Base-by-base conservation (phyloP, 1,140 invertebrate species). In the Drosophila parabipectinata region DNA sequence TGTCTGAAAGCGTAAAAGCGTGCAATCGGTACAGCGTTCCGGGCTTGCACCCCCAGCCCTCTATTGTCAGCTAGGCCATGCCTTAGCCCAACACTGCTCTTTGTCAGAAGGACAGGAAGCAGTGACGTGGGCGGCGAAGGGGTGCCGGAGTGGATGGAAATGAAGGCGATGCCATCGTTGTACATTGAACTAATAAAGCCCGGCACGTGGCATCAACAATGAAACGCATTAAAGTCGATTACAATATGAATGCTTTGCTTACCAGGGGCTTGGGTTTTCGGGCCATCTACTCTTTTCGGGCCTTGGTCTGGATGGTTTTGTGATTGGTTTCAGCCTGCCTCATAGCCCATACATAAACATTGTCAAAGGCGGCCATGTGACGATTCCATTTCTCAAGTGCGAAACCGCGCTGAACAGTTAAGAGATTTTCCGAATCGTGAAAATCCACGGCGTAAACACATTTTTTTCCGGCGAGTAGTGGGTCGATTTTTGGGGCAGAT, bases 171-270 rank as follows among this genome's bases (percentile, higher is more conserved):
- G 82, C 73, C 77, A 74, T 71, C 75, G 89, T 77, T 87, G 76
- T 90, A 90, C 82, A 85, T 85, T 85, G 83, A 91, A 91, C 90
- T 91, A 91, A 91, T 91, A 91, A 91, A 91, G 90, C 90, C 74
- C 82, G 90, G 78, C 90, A 91, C 90, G 90, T 91, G 90, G 90
- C 90, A 84, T 91, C 85, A 91, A 91, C 90, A 91, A 91, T 91
- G 90, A 88, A 91, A 91, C 90, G 90, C 90, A 91, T 91, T 91
- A 91, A 91, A 91, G 90, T 91, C 88, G 90, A 91, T 91, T 91
- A 91, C 90, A 91, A 90, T 91, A 91, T 80, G 79, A 89, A 91
- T 69, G 66, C 32, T 72, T 77, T 75, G 32, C 57, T 39, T 39
- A n/a, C 39, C 56, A 21, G 26, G 26, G 45, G 56, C 21, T 54